A percentile compares a stretch with the other conserved stretches of the same genome.
Conservation (phyloP, 1,140 invertebrate species). For the Oreohelix idahoensis region DNA sequence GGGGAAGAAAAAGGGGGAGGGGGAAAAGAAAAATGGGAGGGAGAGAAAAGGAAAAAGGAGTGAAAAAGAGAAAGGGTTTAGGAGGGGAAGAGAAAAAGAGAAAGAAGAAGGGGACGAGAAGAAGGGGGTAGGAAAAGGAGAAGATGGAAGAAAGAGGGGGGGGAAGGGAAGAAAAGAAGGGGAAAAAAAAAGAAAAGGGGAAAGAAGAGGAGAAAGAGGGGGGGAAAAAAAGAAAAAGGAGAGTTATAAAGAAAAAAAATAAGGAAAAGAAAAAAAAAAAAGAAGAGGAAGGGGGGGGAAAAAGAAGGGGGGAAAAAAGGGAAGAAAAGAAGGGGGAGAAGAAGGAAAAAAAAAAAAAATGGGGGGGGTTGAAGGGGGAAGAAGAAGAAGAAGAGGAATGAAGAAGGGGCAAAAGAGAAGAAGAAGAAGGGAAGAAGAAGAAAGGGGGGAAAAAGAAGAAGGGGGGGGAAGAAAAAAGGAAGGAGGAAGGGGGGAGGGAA, state of each 20-base stretch:
- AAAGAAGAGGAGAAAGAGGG: not conserved
- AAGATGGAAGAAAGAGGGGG: not conserved
- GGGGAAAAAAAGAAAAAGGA: not conserved
- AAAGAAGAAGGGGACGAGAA: not conserved
- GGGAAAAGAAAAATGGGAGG: too few relatives aligned
- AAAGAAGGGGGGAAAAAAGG: not conserved
- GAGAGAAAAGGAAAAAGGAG: too few relatives aligned
- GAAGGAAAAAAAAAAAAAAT: not conserved
- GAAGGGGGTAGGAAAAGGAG: not conserved
- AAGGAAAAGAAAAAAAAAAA: not conserved
- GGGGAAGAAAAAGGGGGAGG: too few relatives aligned
- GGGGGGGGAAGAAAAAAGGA: not conserved
- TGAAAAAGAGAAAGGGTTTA: too few relatives aligned
- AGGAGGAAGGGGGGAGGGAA: not conserved
- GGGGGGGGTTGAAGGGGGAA: not conserved
- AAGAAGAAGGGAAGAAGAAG: not conserved
- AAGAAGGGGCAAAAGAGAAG: not conserved
- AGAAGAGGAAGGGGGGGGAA: not conserved
- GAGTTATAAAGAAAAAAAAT: not conserved
- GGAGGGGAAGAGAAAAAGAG: not conserved
- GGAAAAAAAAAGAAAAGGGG: not conserved
- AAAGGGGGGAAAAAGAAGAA: not conserved
- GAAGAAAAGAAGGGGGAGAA: not conserved
- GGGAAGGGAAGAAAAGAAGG: not conserved
- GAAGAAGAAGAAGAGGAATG: not conserved